A percentile compares a stretch with the other conserved stretches of the same genome.
Evolutionary conservation across 2,888 invertebrate species (phyloP).

Genomic region (Polydrusus tereticollis): DNA sequence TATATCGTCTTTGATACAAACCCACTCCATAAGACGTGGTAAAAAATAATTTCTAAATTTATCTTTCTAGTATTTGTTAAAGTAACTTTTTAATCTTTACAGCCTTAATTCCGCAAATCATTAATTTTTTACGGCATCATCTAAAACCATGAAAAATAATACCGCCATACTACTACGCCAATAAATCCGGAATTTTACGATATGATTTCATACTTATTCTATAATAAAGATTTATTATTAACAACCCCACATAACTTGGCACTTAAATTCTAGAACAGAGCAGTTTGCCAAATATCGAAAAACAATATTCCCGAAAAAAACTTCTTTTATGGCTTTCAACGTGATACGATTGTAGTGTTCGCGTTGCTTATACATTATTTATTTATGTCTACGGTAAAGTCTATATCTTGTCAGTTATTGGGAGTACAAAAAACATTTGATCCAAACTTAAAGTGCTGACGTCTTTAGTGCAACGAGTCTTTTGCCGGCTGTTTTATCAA

Average conservation of each 20-base stretch:
- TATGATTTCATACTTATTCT: constrained; percentile 32
- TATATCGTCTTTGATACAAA: no score
- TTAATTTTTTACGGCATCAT: constrained; percentile 16
- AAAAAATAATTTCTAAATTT: no score
- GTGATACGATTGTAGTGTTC: not conserved
- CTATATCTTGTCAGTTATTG: no score
- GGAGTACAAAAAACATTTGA: no score
- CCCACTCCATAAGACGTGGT: no score
- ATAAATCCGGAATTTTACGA: constrained; percentile 32
- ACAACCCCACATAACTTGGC: constrained; percentile 10
- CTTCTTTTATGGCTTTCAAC: not conserved
- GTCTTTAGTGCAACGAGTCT: no score
- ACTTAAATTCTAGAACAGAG: constrained; percentile 21
- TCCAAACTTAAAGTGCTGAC: no score
- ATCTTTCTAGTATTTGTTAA: no score
- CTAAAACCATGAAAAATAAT: constrained; percentile 15
- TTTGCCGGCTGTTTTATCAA: no score
- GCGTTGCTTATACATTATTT: not conserved
- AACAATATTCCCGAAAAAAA: constrained; percentile 31
- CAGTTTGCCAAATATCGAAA: constrained; percentile 24
- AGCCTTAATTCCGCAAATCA: not conserved
- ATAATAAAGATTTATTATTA: constrained; percentile 42
- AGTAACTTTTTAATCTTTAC: constrained; percentile 26
- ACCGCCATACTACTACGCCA: constrained; percentile 14
- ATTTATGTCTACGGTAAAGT: no score